Percentiles rank a stretch among this genome's conserved stretches.
phyloP scores from a whole-genome alignment of 2,888 invertebrate species.

The Branchipolynoe longqiensis region DNA sequence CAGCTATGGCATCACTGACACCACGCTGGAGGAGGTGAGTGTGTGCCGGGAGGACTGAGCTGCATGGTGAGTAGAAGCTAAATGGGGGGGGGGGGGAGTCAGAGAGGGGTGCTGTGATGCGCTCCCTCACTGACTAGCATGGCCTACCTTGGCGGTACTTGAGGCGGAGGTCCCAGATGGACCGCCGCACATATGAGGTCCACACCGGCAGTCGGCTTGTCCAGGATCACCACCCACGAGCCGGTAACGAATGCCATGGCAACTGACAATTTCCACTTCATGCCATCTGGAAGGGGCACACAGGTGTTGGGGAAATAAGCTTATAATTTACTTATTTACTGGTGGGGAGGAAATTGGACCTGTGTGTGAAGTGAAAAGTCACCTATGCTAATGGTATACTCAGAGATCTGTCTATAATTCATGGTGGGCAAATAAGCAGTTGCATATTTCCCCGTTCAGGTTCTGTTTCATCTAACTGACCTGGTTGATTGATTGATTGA shows the following conservation, averaged over 20 bases:
- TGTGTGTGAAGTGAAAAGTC: too few relatives aligned
- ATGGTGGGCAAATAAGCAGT: too few relatives aligned
- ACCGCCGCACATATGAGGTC: constrained; percentile 92
- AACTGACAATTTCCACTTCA: constrained; percentile 93
- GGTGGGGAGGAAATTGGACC: too few relatives aligned
- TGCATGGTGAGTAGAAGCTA: background rate
- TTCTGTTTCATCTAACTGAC: too few relatives aligned
- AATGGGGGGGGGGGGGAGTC: too few relatives aligned
- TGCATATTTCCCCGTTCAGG: too few relatives aligned
- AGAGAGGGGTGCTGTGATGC: background rate
- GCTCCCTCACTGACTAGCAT: background rate
- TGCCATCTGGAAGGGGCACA: constrained; percentile 86
- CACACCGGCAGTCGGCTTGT: constrained; percentile 93
- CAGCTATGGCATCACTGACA: constrained; percentile 85
- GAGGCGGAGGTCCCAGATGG: constrained; percentile 89
- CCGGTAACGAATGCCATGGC: constrained; percentile 92
- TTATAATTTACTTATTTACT: too few relatives aligned
- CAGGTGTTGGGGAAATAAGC: too few relatives aligned
- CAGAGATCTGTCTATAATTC: background rate
- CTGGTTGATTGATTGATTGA: too few relatives aligned
- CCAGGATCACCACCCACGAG: constrained; percentile 87
- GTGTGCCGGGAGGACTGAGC: background rate
- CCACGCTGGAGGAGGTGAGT: constrained; percentile 85
- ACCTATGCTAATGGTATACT: too few relatives aligned
- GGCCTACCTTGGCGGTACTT: constrained; percentile 85